Evolutionary conservation across 1,140 invertebrate species (phyloP).

Genomic region (Chironomus striatipennis): DNA sequence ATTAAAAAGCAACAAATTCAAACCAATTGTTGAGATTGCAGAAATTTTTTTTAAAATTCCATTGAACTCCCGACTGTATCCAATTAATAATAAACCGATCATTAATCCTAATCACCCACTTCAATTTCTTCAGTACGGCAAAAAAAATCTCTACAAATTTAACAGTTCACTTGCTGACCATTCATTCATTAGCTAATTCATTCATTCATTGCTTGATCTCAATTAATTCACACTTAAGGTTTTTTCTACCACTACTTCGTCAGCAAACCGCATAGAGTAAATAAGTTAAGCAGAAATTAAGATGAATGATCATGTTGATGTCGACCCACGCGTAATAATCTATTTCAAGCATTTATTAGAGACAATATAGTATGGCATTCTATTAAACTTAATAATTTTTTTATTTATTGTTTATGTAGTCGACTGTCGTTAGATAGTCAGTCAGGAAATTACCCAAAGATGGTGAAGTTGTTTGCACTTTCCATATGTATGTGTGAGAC

Average conservation of each 20-base stretch:
- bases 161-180: slow-evolving; percentile 6
- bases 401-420: too few species aligned
- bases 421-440: too few species aligned
- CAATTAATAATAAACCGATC: too few species aligned
- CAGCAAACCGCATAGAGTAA: neutral
- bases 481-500: neutral
- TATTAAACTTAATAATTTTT: neutral
- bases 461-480: neutral
- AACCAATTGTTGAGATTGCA: too few species aligned
- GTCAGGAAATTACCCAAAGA: slow-evolving; percentile 16
- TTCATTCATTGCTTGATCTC: neutral
- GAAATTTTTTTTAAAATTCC: too few species aligned
- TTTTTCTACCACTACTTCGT: neutral
- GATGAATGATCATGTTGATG: slow-evolving; percentile 7
- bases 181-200: slow-evolving; percentile 7
- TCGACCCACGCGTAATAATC: neutral
- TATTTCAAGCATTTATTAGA: neutral
- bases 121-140: too few species aligned
- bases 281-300: neutral
- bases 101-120: too few species aligned
- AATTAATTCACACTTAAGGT: neutral
- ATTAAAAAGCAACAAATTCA: too few species aligned
- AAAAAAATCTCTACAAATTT: neutral
- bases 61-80: too few species aligned
- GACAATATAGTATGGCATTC: neutral